Conservation (phyloP, 2,888 invertebrate genomes). For the Tipula vernalis region DNA sequence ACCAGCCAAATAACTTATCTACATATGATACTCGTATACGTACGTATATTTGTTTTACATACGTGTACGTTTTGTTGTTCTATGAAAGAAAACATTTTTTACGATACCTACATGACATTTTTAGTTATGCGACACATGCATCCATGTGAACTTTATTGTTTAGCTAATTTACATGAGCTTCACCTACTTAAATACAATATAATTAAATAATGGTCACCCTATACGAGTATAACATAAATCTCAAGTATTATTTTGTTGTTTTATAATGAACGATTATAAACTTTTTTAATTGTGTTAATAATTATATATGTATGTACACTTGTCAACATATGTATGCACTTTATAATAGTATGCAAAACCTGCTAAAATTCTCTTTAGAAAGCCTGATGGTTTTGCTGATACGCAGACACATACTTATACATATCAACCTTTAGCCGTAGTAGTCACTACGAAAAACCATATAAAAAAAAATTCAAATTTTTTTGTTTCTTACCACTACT, state of each 20-base stretch:
- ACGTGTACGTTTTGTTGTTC: too few species aligned
- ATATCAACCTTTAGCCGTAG: too few species aligned
- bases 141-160: not conserved
- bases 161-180: not conserved
- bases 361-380: too few species aligned
- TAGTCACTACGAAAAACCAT: too few species aligned
- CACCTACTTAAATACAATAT: not conserved
- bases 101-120: not conserved
- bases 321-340: not conserved
- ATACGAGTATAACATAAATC: not conserved
- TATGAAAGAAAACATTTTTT: not conserved
- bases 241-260: not conserved
- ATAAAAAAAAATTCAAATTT: too few species aligned
- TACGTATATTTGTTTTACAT: too few species aligned
- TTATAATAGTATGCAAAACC: not conserved
- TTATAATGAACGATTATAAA: not conserved
- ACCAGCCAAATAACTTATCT: too few species aligned
- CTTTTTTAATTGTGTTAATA: not conserved
- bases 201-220: not conserved
- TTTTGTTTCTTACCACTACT: too few species aligned
- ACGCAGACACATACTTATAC: too few species aligned
- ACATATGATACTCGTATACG: too few species aligned
- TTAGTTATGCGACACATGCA: not conserved
- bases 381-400: too few species aligned
- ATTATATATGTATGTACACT: not conserved